Conservation (phyloP, 2,888 invertebrate genomes). For the Allophyes oxyacanthae region DNA sequence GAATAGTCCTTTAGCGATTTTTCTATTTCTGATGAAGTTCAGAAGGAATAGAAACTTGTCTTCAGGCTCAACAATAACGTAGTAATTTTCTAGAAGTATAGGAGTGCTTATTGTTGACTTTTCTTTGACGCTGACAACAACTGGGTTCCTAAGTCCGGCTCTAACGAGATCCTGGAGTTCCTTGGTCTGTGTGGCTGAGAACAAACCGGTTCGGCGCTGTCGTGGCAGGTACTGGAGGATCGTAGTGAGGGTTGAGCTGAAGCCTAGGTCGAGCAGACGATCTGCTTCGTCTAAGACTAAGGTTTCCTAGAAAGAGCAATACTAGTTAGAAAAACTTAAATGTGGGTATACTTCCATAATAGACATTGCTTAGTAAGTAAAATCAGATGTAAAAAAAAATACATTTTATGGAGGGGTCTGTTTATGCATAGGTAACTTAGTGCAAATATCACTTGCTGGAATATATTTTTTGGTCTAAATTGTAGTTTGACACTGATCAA, state of each 20-base stretch:
- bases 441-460: too few relatives aligned
- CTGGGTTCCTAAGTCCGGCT: conserved; percentile 98
- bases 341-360: too few relatives aligned
- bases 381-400: too few relatives aligned
- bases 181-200: conserved; percentile 99
- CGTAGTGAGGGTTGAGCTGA: conserved; percentile 94
- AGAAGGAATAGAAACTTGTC: conserved; percentile 95
- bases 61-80: conserved; percentile 93
- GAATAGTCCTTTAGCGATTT: conserved; percentile 90
- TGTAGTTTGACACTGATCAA: too few relatives aligned
- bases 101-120: conserved; percentile 94
- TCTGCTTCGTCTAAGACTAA: conserved; percentile 99
- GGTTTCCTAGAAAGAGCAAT: conserved; percentile 91
- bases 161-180: conserved; percentile 97
- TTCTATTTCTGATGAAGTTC: conserved; percentile 92
- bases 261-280: conserved; percentile 97
- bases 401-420: too few relatives aligned
- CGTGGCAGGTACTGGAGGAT: conserved; percentile 97
- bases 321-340: too few relatives aligned
- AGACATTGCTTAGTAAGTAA: too few relatives aligned
- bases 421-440: too few relatives aligned
- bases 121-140: conserved; percentile 96
- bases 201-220: conserved; percentile 98
- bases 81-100: conserved; percentile 93
- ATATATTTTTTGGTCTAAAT: too few relatives aligned